These are phyloP conservation scores for Drosophila rellima DNA, from an alignment of 2,888 invertebrate species.

Conservation along the genomic window DNA sequence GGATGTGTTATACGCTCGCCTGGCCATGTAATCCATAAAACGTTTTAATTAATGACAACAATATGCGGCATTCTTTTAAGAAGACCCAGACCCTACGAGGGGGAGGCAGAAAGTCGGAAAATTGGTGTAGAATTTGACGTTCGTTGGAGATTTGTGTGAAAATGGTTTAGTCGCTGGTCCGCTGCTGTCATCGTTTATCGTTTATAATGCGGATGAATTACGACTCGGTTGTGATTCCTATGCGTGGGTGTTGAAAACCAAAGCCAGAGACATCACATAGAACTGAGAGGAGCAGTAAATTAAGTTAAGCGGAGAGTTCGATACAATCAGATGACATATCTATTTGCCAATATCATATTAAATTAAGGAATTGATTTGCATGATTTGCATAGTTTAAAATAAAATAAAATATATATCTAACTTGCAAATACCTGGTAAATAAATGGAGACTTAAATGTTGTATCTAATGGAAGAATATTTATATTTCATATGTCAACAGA, in stretches of 20 bases:
- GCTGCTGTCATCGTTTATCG: conserved; percentile 60
- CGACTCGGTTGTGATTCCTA: conserved; percentile 38
- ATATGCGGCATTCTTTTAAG: conserved; percentile 75
- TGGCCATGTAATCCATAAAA: conserved; percentile 79
- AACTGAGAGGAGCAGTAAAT: conserved; percentile 29
- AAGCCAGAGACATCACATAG: conserved; percentile 40
- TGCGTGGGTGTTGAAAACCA: conserved; percentile 64
- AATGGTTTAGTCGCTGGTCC: conserved; percentile 52
- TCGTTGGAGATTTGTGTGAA: conserved; percentile 63
- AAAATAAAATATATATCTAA: neutral
- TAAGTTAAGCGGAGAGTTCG: conserved; percentile 24
- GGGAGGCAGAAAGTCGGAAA: conserved; percentile 12
- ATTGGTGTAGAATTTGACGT: conserved; percentile 59
- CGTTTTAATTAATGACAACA: conserved; percentile 82
- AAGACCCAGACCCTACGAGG: conserved; percentile 19
- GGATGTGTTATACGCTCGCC: conserved; percentile 30
- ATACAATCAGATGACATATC: conserved; percentile 19
- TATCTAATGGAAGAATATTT: too few relatives aligned
- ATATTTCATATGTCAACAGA: too few relatives aligned
- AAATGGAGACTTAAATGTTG: too few relatives aligned
- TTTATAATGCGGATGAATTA: conserved; percentile 68
- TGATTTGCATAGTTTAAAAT: conserved; percentile 31
- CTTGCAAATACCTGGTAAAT: too few relatives aligned
- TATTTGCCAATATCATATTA: conserved; percentile 46
- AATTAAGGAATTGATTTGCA: conserved; percentile 76